phyloP scores from a whole-genome alignment of 2,888 invertebrate genomes.

The Serrognathus titanus region DNA sequence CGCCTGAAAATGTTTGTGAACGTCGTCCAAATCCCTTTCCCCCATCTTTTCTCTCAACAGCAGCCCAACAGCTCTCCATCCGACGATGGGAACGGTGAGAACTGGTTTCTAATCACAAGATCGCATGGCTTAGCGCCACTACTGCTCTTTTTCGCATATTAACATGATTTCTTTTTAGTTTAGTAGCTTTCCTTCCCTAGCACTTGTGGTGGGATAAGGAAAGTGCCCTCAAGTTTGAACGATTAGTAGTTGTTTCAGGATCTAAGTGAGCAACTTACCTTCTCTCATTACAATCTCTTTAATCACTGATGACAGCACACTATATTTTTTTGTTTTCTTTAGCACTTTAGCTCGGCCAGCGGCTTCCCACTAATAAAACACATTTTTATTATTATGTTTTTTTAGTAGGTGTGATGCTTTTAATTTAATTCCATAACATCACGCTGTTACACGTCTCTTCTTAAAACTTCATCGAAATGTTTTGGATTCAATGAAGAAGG shows the following conservation, averaged over 20 bases:
- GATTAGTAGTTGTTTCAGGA: conserved; percentile 24
- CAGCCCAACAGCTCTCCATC: not conserved
- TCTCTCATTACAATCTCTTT: conserved; percentile 45
- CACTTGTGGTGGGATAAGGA: conserved; percentile 69
- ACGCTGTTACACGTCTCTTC: not conserved
- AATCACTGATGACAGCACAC: not conserved
- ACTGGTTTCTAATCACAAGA: conserved; percentile 31
- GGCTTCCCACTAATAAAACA: conserved; percentile 30
- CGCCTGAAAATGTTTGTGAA: conserved; percentile 14
- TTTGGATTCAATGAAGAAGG: too few relatives aligned
- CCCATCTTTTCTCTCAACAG: too few relatives aligned
- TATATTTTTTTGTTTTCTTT: conserved; percentile 7
- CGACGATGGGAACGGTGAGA: conserved; percentile 40
- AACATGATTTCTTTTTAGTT: conserved; percentile 35
- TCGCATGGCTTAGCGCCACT: conserved; percentile 38
- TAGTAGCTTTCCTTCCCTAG: conserved; percentile 42
- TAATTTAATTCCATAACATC: not conserved
- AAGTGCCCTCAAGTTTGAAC: conserved; percentile 60
- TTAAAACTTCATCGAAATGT: too few relatives aligned
- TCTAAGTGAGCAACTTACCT: conserved; percentile 35
- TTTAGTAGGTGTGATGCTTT: conserved; percentile 5
- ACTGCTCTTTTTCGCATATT: conserved; percentile 25
- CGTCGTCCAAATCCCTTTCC: conserved; percentile 8
- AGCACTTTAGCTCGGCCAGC: conserved; percentile 24
- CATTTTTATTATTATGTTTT: conserved; percentile 17